phyloP scores from a whole-genome alignment of 2,113 vertebrate species.

The Lamprologus callipterus region DNA sequence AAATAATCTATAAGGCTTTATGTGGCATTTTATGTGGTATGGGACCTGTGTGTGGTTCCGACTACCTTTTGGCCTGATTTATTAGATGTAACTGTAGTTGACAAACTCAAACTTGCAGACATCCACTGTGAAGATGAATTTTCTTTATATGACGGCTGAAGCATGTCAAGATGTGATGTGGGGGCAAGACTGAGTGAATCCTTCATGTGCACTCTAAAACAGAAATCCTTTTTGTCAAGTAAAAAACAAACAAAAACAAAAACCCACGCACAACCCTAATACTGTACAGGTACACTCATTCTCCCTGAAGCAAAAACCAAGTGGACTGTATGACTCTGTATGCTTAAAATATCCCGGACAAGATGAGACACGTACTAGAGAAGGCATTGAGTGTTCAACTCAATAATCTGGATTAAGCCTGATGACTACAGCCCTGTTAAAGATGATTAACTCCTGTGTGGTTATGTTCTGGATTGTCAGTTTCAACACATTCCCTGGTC shows the following conservation, averaged over 20 bases:
- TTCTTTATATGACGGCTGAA: neutral
- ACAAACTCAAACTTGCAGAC: neutral
- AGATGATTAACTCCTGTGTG: neutral
- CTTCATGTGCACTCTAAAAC: neutral
- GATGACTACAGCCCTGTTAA: neutral
- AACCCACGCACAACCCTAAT: neutral
- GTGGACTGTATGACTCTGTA: neutral
- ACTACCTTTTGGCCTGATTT: neutral
- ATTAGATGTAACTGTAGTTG: neutral
- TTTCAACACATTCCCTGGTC: neutral
- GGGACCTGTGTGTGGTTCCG: neutral
- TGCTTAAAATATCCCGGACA: slow-evolving; percentile 47
- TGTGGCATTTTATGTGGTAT: neutral
- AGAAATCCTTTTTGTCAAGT: neutral
- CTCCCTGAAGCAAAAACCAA: neutral
- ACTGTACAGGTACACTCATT: neutral
- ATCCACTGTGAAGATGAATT: neutral
- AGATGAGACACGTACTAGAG: neutral
- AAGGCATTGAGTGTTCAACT: neutral
- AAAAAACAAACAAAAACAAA: neutral
- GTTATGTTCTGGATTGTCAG: neutral
- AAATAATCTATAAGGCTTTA: neutral
- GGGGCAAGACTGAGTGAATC: neutral
- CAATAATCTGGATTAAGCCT: slow-evolving; percentile 39
- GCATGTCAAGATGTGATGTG: neutral